Base-by-base conservation (phyloP, 2,113 vertebrate genomes). In the Aramus guarauna region DNA sequence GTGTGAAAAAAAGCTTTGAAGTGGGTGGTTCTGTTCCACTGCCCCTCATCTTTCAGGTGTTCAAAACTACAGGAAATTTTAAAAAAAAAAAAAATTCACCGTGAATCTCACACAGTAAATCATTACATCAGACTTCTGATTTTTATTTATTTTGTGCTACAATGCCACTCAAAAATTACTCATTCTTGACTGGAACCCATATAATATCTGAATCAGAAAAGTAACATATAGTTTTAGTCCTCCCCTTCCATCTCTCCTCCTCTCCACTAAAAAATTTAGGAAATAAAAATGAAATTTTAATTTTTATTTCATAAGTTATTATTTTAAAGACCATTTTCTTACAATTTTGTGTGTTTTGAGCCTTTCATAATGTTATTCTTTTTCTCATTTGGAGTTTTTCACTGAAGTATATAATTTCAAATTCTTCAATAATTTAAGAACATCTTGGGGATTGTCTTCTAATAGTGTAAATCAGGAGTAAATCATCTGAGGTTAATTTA, bases 401-500 rank as follows among this genome's bases (percentile, higher is more conserved):
- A 18, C 56, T 92, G 45, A 55, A 23, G n/a, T 86, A 88, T 60
- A 30, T 64, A 32, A 97, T 93, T 90, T 94, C 68, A 90, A 82
- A 68, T 59, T 94, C 37, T 87, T 87, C 85, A 94, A 92, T 93
- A 96, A 95, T 45, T 89, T 89, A 81, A 48, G 71, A 96, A 45
- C 12, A 37, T 80, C 67, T 86, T 83, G 74, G 83, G 50, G 34
- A 67, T 94, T 88, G 83, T 83, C 60, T 94, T 73, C 47, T 86
- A 76, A 77, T 81, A 91, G 45, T 56, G 79, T 81, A 91, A 94
- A 94, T 62, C 37, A 62, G 76, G 69, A 87, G 39, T 71, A 92
- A 90, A 80, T 95, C 60, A 93, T 76, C 48, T 80, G 79, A 91
- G 91, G 94, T 85, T 86, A 94, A 95, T 97, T 91, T 90, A 79